These are phyloP conservation scores for Coreoperca whiteheadi DNA, from an alignment of 2,113 vertebrate genomes.

Conservation along the genomic window DNA sequence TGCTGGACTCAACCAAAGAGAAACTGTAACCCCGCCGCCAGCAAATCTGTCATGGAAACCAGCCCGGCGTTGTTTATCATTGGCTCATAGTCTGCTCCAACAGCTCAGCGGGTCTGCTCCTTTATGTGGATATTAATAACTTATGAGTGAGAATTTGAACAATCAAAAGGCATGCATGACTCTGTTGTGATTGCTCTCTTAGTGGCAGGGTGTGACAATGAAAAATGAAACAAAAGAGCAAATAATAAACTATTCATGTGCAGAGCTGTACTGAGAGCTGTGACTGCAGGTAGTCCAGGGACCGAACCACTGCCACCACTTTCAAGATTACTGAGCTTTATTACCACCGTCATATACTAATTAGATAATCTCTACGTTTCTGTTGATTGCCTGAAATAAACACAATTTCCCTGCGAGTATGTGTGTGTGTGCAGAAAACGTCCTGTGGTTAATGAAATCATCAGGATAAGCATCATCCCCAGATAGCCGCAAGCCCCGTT, in stretches of 20 bases:
- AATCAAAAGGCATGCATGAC: constrained; percentile 19
- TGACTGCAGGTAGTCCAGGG: constrained; percentile 3
- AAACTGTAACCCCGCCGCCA: constrained; percentile 2
- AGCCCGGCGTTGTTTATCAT: constrained; percentile 26
- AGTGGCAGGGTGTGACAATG: constrained; percentile 24
- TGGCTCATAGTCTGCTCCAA: constrained; percentile 11
- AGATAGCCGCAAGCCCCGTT: constrained; percentile 1
- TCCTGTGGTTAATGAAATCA: constrained; percentile 41
- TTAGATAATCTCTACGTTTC: constrained; percentile 13
- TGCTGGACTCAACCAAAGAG: constrained; percentile 11
- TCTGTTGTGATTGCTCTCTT: constrained; percentile 36
- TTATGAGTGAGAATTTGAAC: constrained; percentile 41
- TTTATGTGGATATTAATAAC: constrained; percentile 47
- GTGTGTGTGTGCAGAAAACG: constrained; percentile 3
- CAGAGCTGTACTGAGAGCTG: background rate
- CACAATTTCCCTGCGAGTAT: background rate
- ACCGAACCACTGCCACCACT: background rate
- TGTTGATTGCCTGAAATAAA: constrained; percentile 21
- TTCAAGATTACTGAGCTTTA: constrained; percentile 13
- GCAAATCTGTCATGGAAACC: constrained; percentile 19
- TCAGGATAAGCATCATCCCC: constrained; percentile 50
- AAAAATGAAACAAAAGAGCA: constrained; percentile 49
- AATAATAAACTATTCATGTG: constrained; percentile 44
- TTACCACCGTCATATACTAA: constrained; percentile 4
- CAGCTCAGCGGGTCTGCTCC: constrained; percentile 9